Conservation (phyloP, 2,888 invertebrate species). For the Brachyptera putata region DNA sequence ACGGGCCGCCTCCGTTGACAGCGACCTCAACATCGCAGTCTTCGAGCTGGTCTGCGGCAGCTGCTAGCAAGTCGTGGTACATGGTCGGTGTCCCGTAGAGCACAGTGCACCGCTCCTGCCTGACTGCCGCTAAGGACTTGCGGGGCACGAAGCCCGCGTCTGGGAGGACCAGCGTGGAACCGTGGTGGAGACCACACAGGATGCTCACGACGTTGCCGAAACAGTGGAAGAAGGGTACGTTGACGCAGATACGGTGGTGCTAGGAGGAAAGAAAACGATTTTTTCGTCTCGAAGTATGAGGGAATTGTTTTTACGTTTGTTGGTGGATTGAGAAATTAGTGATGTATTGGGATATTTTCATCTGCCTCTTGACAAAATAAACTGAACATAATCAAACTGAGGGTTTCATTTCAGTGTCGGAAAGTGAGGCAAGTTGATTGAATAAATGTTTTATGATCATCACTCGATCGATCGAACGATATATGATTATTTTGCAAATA, state of each 20-base stretch:
- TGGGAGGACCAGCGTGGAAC: slow-evolving; percentile 59
- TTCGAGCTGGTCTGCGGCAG: slow-evolving; percentile 38
- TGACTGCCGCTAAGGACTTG: slow-evolving; percentile 58
- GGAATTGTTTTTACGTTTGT: no score
- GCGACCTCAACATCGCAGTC: slow-evolving; percentile 52
- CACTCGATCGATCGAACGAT: no score
- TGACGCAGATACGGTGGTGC: slow-evolving; percentile 45
- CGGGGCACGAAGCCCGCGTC: slow-evolving; percentile 56
- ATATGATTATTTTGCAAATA: no score
- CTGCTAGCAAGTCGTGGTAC: slow-evolving; percentile 50
- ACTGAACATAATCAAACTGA: no score
- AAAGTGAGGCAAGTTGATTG: no score
- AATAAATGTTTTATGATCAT: no score
- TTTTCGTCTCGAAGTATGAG: no score
- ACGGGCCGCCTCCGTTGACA: slow-evolving; percentile 68
- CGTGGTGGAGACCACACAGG: slow-evolving; percentile 55
- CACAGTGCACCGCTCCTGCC: slow-evolving; percentile 56
- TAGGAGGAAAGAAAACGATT: slow-evolving; percentile 38
- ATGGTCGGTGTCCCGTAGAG: slow-evolving; percentile 55
- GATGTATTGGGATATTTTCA: no score
- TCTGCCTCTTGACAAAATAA: no score
- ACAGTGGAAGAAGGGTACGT: slow-evolving; percentile 79
- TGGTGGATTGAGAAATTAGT: no score
- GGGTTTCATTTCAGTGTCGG: no score
- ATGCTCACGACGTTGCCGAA: slow-evolving; percentile 67